These are phyloP conservation scores for Paraescarpia echinospica DNA, from an alignment of 1,140 invertebrate genomes.

Conservation along the genomic window DNA sequence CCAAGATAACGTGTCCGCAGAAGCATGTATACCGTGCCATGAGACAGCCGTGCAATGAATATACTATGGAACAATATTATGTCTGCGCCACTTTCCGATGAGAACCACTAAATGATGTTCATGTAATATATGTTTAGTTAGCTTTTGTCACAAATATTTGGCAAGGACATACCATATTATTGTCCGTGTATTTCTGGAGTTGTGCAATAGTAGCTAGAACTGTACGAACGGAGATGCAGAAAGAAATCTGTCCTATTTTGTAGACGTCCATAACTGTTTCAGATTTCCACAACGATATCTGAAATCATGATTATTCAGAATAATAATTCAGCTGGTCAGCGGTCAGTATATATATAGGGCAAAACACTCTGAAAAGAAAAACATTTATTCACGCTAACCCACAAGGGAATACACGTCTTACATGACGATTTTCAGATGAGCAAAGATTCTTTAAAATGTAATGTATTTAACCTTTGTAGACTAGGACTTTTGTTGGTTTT, in stretches of 20 bases:
- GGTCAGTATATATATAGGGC: too few relatives aligned
- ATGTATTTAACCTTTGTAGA: too few relatives aligned
- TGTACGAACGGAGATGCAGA: not conserved
- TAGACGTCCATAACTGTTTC: not conserved
- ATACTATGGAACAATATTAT: not conserved
- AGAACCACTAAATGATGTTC: not conserved
- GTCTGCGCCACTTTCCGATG: not conserved
- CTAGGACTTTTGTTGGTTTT: too few relatives aligned
- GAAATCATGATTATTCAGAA: not conserved
- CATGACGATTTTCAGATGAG: too few relatives aligned
- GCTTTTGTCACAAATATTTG: not conserved
- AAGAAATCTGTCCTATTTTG: not conserved
- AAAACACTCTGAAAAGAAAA: too few relatives aligned
- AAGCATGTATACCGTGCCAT: not conserved
- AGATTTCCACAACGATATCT: not conserved
- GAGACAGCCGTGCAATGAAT: not conserved
- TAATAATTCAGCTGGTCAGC: not conserved
- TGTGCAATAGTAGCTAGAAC: not conserved
- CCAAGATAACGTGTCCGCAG: not conserved
- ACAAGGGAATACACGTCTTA: too few relatives aligned
- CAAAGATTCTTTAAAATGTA: too few relatives aligned
- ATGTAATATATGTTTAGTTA: not conserved
- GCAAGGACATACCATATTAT: not conserved
- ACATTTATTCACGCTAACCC: too few relatives aligned
- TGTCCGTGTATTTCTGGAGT: not conserved